phyloP scores from a whole-genome alignment of 2,113 vertebrate genomes.

The Entelurus aequoreus region DNA sequence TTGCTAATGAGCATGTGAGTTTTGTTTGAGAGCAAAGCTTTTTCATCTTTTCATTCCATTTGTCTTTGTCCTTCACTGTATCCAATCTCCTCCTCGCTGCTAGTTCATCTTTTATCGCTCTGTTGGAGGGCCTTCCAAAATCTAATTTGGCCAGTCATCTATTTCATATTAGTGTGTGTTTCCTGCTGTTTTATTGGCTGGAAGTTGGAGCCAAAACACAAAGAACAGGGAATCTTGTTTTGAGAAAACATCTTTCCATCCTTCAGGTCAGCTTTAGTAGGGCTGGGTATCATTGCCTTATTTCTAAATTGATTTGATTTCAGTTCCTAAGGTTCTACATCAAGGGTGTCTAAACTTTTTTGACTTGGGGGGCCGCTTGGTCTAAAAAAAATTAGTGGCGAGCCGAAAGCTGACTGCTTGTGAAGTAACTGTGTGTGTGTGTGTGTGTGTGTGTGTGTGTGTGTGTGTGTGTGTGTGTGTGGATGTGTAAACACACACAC shows the following conservation, averaged over 20 bases:
- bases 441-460: too few relatives aligned
- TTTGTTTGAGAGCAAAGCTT: background rate
- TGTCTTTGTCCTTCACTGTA: constrained; percentile 22
- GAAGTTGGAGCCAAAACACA: constrained; percentile 19
- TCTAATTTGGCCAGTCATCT: constrained; percentile 55
- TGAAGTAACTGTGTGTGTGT: too few relatives aligned
- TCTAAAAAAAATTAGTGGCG: too few relatives aligned
- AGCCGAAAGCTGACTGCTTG: too few relatives aligned
- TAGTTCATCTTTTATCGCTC: constrained; percentile 34
- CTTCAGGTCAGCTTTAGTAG: background rate
- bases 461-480: too few relatives aligned
- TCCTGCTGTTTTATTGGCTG: constrained; percentile 17
- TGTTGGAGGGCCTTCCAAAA: constrained; percentile 25
- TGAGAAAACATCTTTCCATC: constrained; percentile 1
- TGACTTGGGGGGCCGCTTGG: too few relatives aligned
- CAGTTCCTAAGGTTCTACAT: too few relatives aligned
- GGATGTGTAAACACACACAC: too few relatives aligned
- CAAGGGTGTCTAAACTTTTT: too few relatives aligned
- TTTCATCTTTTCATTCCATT: constrained; percentile 11
- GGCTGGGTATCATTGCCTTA: too few relatives aligned
- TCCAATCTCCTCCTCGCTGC: constrained; percentile 1
- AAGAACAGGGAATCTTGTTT: constrained; percentile 12
- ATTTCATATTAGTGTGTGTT: constrained; percentile 25
- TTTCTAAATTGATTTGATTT: too few relatives aligned
- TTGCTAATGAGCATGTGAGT: constrained; percentile 34